Base-by-base conservation (phyloP, 1,140 invertebrate species). In the Drosophila trapezifrons region DNA sequence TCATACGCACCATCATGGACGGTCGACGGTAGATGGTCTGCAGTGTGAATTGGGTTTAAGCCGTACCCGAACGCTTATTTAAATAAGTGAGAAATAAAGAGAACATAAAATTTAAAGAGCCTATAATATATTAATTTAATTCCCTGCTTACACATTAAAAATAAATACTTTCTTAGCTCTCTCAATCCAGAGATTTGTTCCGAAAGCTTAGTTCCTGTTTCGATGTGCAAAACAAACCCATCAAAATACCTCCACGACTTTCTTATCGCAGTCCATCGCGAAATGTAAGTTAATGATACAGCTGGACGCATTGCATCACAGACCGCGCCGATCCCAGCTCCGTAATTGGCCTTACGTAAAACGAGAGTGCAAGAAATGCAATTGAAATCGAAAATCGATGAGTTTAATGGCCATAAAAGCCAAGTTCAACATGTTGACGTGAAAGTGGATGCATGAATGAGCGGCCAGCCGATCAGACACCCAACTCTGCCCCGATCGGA, bases 401-500 rank as follows among this genome's bases (percentile, higher is more conserved):
- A 69, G 79, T 77, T 81, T 81, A 81, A 77, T 74, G 79, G 71
- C 78, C 78, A 81, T 74, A 77, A 76, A 80, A 65, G 78, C 54
- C 56, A 72, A 81, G 78, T 80, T 78, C 79, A 82, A 70, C 42
- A 51, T 56, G 67, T 69, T 65, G 63, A 43, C 69, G 79, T 74
- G 79, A 82, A 82, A 82, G 79, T 82, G 63, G 69, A 46, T 67
- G 72, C 62, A 59, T 66, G 46, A 76, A 74, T 65, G 58, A 49
- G 17, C 56, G 47, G 32, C 38, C 35, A 74, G 57, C 35, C 42
- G 27, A 35, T 32, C 8, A 10, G 18, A 20, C 51, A 29, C 45
- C 38, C 40, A 57, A 57, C 43, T 20, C 22, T 9, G 20, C 55
- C 32, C 49, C 65, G 27, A 52, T 54, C 29, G 46, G 37, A 35